A percentile compares a stretch with the other conserved stretches of the same genome.
phyloP scores from a whole-genome alignment of 1,140 invertebrate genomes.

The Batillaria attramentaria region DNA sequence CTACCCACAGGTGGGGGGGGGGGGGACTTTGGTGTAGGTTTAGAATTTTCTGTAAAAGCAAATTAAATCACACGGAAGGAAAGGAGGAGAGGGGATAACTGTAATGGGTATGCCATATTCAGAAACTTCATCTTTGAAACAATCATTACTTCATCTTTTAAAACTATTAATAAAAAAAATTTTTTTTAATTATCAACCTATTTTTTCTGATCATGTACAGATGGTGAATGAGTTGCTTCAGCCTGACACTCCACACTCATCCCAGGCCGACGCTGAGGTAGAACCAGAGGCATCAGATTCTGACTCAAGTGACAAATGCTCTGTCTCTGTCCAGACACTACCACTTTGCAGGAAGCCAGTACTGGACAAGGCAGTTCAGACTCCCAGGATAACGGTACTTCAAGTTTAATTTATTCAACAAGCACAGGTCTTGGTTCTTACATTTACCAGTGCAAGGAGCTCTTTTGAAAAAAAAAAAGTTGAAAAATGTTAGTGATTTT shows the following conservation, averaged over 20 bases:
- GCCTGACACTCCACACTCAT: slow-evolving; percentile 2
- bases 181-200: not conserved
- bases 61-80: too few relatives aligned
- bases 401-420: slow-evolving; percentile 1
- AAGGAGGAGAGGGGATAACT: too few relatives aligned
- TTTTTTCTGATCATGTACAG: too few relatives aligned
- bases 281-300: slow-evolving; percentile 2
- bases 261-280: slow-evolving; percentile 1
- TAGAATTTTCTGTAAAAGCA: too few relatives aligned
- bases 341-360: slow-evolving; percentile 2
- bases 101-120: too few relatives aligned
- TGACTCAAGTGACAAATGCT: slow-evolving; percentile 3
- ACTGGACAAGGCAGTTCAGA: not conserved
- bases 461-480: not conserved
- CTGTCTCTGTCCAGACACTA: not conserved
- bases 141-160: not conserved
- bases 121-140: too few relatives aligned
- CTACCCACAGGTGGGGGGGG: too few relatives aligned
- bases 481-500: slow-evolving; percentile 4
- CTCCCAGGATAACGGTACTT: not conserved
- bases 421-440: not conserved
- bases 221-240: not conserved
- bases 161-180: not conserved
- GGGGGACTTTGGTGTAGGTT: not conserved
- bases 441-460: not conserved